These are phyloP conservation scores for Triops longicaudatus DNA, from an alignment of 1,140 invertebrate genomes.

Conservation along the genomic window DNA sequence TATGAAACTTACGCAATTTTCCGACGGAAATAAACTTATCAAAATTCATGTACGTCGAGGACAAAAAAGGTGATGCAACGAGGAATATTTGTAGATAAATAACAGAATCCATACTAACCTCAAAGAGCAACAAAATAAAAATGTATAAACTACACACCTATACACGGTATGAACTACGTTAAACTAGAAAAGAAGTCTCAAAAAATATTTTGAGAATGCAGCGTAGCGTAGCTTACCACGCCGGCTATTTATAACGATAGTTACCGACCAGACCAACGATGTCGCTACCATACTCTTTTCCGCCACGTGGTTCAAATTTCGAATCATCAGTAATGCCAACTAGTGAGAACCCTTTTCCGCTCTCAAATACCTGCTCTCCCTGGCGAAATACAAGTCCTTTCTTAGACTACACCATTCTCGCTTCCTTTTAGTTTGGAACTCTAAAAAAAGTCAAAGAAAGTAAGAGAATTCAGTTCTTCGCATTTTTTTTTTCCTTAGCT, in stretches of 20 bases:
- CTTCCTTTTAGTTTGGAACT: no score
- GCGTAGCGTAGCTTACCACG: slow-evolving; percentile 2
- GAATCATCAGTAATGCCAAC: not conserved
- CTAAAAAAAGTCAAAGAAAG: no score
- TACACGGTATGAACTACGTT: not conserved
- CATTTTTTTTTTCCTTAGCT: no score
- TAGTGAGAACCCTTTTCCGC: not conserved
- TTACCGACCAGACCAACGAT: not conserved
- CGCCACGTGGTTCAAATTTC: not conserved
- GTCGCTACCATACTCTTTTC: not conserved
- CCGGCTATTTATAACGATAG: slow-evolving; percentile 5
- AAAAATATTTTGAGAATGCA: not conserved
- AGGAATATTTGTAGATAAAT: no score
- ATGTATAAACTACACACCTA: not conserved
- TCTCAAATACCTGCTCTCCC: not conserved
- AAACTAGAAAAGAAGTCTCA: not conserved
- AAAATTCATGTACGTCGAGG: no score
- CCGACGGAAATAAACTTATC: no score
- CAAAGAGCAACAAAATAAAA: not conserved
- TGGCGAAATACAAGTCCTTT: not conserved
- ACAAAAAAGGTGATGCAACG: no score
- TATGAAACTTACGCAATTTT: no score
- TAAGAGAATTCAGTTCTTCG: no score
- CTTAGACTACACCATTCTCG: no score
- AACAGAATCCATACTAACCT: not conserved